Base-by-base conservation (phyloP, 2,888 invertebrate genomes). In the Balanococcus diminutus region DNA sequence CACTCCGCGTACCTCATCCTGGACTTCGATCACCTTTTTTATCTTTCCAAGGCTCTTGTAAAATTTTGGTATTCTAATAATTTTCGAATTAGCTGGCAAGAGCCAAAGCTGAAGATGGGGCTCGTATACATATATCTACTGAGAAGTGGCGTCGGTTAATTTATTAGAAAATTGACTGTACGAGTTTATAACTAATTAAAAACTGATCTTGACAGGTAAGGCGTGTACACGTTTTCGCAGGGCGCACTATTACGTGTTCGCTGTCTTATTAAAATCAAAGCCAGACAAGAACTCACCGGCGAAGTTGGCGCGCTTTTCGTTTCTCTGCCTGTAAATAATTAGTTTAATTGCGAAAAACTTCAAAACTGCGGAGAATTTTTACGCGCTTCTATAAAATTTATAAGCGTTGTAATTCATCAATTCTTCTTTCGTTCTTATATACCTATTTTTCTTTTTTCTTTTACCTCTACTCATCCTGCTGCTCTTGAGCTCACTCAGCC, bases 121-220 rank as follows among this genome's bases (percentile, higher is more conserved):
- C 22, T 19, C 22, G 56, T 22, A n/a, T n/a, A 46, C 16, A n/a
- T 8, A 16, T 2, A 8, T n/a, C 46, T 22, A 22, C 56, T 61
- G 8, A 46, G 46, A n/a, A 46, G 56, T 22, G 22, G 9, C 56
- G 56, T 19, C 56, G 56, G 56, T 61, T 61, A 61, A 61, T 61
- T 61, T 61, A 61, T 61, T 61, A 61, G 56, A 61, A 61, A 61
- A 61, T 61, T 61, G 56, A 61, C 56, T 61, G 56, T 61, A 61
- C 56, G 56, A 61, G 56, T 61, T 61, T 61, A 61, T 61, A 61
- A 61, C 56, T 61, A 61, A 61, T 61, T 61, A 61, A 61, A 51
- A 61, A 61, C 56, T 61, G 56, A 61, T 61, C 56, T 61, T 61
- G 56, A 61, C 56, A 61, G 56, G 56, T 61, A n/a, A 61, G 56